Evolutionary conservation across 2,888 invertebrate species (phyloP).

Genomic region (Caenorhabditis virilis): DNA sequence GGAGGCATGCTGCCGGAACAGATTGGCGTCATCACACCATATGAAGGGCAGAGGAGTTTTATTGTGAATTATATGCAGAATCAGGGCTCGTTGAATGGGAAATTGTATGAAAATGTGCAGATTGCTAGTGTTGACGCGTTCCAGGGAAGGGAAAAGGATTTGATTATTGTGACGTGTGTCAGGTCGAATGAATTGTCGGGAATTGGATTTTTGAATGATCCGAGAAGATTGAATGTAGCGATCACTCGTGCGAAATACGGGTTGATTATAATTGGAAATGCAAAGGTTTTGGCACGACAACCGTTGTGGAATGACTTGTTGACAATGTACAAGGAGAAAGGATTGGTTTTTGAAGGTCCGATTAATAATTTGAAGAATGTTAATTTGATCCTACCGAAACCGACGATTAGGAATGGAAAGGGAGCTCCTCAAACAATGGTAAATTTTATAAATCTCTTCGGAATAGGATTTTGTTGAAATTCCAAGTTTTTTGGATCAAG

Average conservation of each 20-base stretch:
- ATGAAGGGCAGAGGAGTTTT: constrained; percentile 83
- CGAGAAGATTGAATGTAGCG: constrained; percentile 94
- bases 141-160: constrained; percentile 91
- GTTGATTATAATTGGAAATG: constrained; percentile 92
- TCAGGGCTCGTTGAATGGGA: constrained; percentile 92
- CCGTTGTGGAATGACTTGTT: constrained; percentile 96
- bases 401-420: too few relatives aligned
- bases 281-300: constrained; percentile 94
- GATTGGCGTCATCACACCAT: constrained; percentile 94
- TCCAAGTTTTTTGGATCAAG: too few relatives aligned
- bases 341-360: constrained; percentile 86
- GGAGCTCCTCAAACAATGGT: too few relatives aligned
- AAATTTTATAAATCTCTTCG: too few relatives aligned
- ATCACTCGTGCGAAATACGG: constrained; percentile 86
- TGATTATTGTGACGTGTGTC: constrained; percentile 98
- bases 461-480: too few relatives aligned
- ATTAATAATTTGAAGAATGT: constrained; percentile 94
- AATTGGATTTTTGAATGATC: constrained; percentile 97
- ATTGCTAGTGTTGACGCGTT: constrained; percentile 99
- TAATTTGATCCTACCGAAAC: constrained; percentile 90
- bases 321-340: constrained; percentile 51
- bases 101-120: constrained; percentile 92
- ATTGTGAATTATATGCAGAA: constrained; percentile 97
- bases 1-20: constrained; percentile 95
- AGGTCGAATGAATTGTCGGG: constrained; percentile 97